phyloP scores from a whole-genome alignment of 2,888 invertebrate species.

The Standfussiana lucernea region DNA sequence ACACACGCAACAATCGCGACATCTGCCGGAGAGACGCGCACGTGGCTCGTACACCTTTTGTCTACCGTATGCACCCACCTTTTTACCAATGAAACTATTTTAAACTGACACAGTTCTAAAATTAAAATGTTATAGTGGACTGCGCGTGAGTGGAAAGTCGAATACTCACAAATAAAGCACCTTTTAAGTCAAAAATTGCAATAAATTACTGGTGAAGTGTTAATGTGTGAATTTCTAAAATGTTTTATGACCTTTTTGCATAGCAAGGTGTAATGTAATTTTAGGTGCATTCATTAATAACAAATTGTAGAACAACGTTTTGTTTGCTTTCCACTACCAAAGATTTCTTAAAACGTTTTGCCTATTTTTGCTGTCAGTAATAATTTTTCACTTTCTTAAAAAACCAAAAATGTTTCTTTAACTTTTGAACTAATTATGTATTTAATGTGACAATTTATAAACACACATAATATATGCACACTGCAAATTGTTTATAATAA shows the following conservation, averaged over 20 bases:
- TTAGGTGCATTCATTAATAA: background rate
- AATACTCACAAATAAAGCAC: constrained; percentile 31
- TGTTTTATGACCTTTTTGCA: background rate
- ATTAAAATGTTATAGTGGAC: constrained; percentile 66
- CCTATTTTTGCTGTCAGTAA: background rate
- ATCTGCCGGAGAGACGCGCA: constrained; percentile 80
- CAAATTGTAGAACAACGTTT: background rate
- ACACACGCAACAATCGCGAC: constrained; percentile 69
- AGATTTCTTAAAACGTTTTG: background rate
- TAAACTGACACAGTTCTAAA: constrained; percentile 83
- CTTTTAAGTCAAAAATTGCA: constrained; percentile 9
- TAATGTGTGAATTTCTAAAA: constrained; percentile 11
- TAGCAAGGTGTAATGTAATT: background rate
- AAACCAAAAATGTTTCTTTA: background rate
- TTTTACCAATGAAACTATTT: constrained; percentile 84
- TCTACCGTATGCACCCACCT: constrained; percentile 80
- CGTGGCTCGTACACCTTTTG: constrained; percentile 88
- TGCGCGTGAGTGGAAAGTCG: constrained; percentile 43
- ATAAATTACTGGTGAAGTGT: constrained; percentile 25
- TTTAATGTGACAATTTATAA: constrained; percentile 70
- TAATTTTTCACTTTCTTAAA: background rate
- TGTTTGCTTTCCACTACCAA: background rate
- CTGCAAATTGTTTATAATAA: constrained; percentile 74
- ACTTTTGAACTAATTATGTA: constrained; percentile 27
- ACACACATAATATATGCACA: constrained; percentile 72